Evolutionary conservation across 30 jellyfish, hydroid and myxozoan species (phyloP).

Genomic region (Aurelia aurita): DNA sequence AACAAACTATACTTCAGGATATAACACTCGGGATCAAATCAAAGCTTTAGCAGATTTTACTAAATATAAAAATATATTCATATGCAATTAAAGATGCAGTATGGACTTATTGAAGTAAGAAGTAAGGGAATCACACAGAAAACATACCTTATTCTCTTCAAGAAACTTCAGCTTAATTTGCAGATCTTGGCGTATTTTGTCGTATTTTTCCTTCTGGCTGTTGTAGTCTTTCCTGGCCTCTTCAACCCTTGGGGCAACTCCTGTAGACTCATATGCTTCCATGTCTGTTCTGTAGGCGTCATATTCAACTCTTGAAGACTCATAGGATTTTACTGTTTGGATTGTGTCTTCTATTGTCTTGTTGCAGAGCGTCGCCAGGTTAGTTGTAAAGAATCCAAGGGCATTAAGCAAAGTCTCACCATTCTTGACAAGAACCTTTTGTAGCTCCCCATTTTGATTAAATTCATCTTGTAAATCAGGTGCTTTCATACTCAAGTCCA

Average conservation of each 20-base stretch:
- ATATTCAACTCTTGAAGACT: slow-evolving; percentile 86
- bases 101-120: no score
- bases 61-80: no score
- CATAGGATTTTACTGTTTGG: slow-evolving; percentile 90
- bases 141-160: slow-evolving; percentile 96
- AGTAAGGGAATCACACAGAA: neutral
- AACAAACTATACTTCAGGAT: no score
- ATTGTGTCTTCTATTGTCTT: slow-evolving; percentile 98
- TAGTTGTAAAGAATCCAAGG: slow-evolving; percentile 88
- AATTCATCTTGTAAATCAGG: slow-evolving; percentile 99
- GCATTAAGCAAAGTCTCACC: slow-evolving; percentile 96
- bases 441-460: slow-evolving; percentile 96
- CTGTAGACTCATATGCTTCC: slow-evolving; percentile 90
- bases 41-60: no score
- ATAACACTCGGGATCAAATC: no score
- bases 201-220: slow-evolving; percentile 88
- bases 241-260: slow-evolving; percentile 88
- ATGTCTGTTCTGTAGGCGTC: slow-evolving; percentile 98
- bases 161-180: slow-evolving; percentile 92
- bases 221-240: slow-evolving; percentile 87
- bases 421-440: slow-evolving; percentile 89
- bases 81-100: no score
- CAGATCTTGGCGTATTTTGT: slow-evolving; percentile 82
- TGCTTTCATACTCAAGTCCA: slow-evolving; percentile 95
- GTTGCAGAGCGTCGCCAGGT: slow-evolving; percentile 90